Percentiles rank a stretch among this genome's conserved stretches.
Evolutionary conservation across 37 sponge, comb jelly and placozoan genomes (phyloP).

Genomic region (Bolinopsis microptera): DNA sequence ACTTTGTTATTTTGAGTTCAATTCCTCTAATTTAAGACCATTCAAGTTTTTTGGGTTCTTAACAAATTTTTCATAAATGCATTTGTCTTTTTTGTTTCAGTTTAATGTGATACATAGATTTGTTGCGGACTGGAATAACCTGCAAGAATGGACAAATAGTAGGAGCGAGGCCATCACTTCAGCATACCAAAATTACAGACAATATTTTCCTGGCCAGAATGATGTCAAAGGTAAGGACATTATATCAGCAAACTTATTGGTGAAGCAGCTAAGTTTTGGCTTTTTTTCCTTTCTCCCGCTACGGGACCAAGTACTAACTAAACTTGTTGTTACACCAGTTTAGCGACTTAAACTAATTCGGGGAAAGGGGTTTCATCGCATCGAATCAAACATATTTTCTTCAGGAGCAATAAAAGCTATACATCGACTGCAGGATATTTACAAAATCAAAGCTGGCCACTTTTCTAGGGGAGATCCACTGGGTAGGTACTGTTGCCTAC

Average conservation of each 20-base stretch:
- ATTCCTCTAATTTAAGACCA: too few relatives aligned
- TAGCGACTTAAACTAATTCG: too few relatives aligned
- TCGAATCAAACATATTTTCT: too few relatives aligned
- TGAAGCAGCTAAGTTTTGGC: too few relatives aligned
- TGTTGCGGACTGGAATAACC: conserved; percentile 36
- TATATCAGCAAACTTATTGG: too few relatives aligned
- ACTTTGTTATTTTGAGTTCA: too few relatives aligned
- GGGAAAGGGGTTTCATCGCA: too few relatives aligned
- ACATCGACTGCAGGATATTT: conserved; percentile 46
- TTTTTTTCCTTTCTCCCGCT: background rate
- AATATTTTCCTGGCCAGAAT: background rate
- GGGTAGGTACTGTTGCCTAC: background rate
- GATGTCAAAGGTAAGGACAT: conserved; percentile 32
- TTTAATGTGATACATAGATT: conserved; percentile 64
- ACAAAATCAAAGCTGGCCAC: conserved; percentile 32
- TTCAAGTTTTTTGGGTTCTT: too few relatives aligned
- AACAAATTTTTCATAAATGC: too few relatives aligned
- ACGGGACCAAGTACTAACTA: background rate
- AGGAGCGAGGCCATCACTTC: background rate
- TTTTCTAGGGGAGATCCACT: background rate
- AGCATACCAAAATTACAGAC: background rate
- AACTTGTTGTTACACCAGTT: too few relatives aligned
- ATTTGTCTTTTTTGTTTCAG: too few relatives aligned
- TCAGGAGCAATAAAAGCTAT: conserved; percentile 49
- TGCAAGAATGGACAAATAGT: background rate